Evolutionary conservation across 1,140 invertebrate genomes (phyloP), one percentile per base, ranked within the genome.

Genomic region (Cylas formicarius): DNA sequence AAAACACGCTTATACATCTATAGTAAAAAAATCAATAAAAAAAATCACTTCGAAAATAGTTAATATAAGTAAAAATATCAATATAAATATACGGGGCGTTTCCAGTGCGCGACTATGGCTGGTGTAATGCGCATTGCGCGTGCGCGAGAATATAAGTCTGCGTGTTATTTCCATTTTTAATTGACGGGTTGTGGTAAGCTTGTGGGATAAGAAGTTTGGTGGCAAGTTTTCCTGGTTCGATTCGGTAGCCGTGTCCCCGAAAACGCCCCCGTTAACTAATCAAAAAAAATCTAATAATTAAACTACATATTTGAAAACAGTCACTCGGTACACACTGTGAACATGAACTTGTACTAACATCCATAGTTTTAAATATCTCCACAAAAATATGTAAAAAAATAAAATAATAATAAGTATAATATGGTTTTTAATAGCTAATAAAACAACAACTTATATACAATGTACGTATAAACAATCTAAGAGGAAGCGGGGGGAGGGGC

Each of bases 341-440:
- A 63, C 58, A 63, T 59, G 54, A 56, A 65, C 62, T 66, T 65
- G 63, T 65, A 65, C 63, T 65, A 65, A 66, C 63, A 63, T 66
- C 62, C 52, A 62, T 66, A 63, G 29, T 53, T 64, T n/a, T 65
- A 66, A 64, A 66, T 66, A 66, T 66, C 60, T 66, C 28, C 29
- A 63, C 60, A 65, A 66, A 66, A 66, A 66, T 65, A 66, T 63
- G 62, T 66, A 65, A 65, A 66, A 66, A 66, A 63, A 63, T 66
- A 66, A 66, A 66, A 66, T 63, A 65, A 65, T 65, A 63, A 63
- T 55, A 54, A 56, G 58, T 54, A 61, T 62, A 62, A 61, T 61
- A 63, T 62, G 59, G 57, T 62, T 60, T 60, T 60, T 62, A 42
- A 62, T 61, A 60, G 57, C 58, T 65, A 65, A n/a, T 61, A 63